Base-by-base conservation (phyloP, 2,888 invertebrate species). In the Macrosoma leucophasiata region DNA sequence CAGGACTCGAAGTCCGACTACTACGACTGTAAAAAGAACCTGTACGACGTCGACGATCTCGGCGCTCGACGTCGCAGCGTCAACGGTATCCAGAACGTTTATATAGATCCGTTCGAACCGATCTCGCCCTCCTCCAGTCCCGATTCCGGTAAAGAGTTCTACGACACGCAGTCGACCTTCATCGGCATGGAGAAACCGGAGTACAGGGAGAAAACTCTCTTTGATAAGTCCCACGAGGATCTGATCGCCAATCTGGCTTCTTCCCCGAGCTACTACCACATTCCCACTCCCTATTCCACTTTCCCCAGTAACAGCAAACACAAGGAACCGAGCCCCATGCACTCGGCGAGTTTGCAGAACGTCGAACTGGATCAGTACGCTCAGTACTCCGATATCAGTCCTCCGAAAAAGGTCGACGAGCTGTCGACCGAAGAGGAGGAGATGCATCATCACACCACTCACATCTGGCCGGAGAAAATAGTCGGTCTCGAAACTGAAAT, bases 1-100 rank as follows among this genome's bases (percentile, higher is more conserved):
- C 86, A 89, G 48, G 91, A 90, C 58, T 91, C 90, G n/a, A 90
- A 88, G 55, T 90, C 90, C 22, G 91, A 91, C 62, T 88, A 89
- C 56, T 90, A 88, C 52, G 90, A 90, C 49, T 86, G 89, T 13
- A 90, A 89, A 68, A 85, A 79, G 55, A 76, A 70, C 46, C 53
- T 75, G 24, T 84, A 81, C 37, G 84, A 84, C 25, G 64, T 67
- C 9, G 76, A 76, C 19, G 78, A 81, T 19, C 56, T 69, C 4
- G 58, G 54, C 32, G 49, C 66, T 22, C 52, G 71, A 37, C 64
- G 75, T 9, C 75, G 74, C 29, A 78, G 77, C 48, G 55, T 63
- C 6, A 60, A 72, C 7, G 72, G 74, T 38, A 65, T 71, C 33
- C 81, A 75, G 42, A 78, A 74, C 36, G 69, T 70, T 31, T 84